Percentiles rank a stretch among this genome's conserved stretches.
These are phyloP conservation scores for Bombyx huttoni DNA, from an alignment of 2,888 invertebrate genomes.

Conservation along the genomic window DNA sequence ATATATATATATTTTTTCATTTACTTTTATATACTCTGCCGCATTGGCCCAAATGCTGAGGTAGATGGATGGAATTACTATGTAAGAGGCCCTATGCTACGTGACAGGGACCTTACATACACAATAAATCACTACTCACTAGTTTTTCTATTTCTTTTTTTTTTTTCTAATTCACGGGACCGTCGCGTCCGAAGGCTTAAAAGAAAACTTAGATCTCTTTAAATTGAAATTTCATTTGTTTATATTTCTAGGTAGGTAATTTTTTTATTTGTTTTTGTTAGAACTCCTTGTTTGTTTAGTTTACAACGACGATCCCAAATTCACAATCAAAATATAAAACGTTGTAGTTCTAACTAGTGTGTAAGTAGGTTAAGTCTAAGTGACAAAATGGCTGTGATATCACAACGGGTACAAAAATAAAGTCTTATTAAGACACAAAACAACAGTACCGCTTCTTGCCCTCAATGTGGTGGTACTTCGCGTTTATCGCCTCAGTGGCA, in stretches of 20 bases:
- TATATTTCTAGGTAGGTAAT: background rate
- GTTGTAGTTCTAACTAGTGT: slow-evolving; percentile 26
- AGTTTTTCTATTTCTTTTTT: slow-evolving; percentile 14
- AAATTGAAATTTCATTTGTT: background rate
- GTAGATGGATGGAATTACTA: slow-evolving; percentile 74
- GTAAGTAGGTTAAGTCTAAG: slow-evolving; percentile 28
- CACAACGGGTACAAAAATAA: slow-evolving; percentile 33
- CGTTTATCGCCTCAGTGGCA: background rate
- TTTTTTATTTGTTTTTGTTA: no score
- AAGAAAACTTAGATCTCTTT: background rate
- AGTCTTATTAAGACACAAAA: slow-evolving; percentile 24
- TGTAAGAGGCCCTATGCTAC: slow-evolving; percentile 55
- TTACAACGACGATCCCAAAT: background rate
- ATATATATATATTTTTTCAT: slow-evolving; percentile 5
- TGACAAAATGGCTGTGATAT: slow-evolving; percentile 20
- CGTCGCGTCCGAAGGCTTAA: background rate
- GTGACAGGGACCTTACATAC: slow-evolving; percentile 56
- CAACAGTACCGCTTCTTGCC: slow-evolving; percentile 9
- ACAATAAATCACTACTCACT: slow-evolving; percentile 59
- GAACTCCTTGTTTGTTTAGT: background rate
- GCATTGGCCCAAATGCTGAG: slow-evolving; percentile 70
- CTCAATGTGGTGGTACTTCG: slow-evolving; percentile 6
- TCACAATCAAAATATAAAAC: background rate
- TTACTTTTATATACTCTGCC: slow-evolving; percentile 38
- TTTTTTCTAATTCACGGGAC: slow-evolving; percentile 19